Evolutionary conservation across 2,888 invertebrate genomes (phyloP), one percentile per base, ranked within the genome.

Genomic region (Xestobium rufovillosum): DNA sequence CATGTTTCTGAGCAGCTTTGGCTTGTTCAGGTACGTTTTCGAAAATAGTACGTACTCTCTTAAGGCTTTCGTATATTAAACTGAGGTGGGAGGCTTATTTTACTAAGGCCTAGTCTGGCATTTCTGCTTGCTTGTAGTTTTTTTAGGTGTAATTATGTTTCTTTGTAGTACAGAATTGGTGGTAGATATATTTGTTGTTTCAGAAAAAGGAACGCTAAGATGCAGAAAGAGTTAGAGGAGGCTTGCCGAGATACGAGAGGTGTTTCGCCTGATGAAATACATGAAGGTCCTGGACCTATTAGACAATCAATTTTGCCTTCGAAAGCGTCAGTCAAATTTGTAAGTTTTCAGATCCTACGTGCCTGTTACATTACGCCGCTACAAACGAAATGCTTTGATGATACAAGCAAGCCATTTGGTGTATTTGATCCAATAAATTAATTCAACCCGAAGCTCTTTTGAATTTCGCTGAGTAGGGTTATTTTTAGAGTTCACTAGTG

Each of bases 221-320:
- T 95, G 61, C 83, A 87, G 57, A 83, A 85, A 61, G 92, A 95
- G 56, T 67, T 96, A 31, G 90, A 90, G 66, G 94, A 94, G 59
- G 94, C 94, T 12, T 89, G 88, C 45, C 83, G 82, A 58, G 85
- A 86, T 46, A 72, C 72, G 14, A 70, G 76, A 48, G 68, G 70
- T 39, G 64, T 71, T 26, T 70, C 71, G 45, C 63, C 69, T 31
- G 65, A 68, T 14, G 69, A 68, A 45, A 49, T 68, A 34, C 67
- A 66, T 47, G 73, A 74, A 52, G 68, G 67, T 37, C 55, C 43
- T 26, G 62, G 60, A 8, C 54, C 60, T 3, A 42, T 55, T 14
- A 55, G 48, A 26, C 52, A 58, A 26, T 59, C 63, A n/a, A 47
- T 58, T 2, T 67, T 86, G 40, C 87, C 87, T 15, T 76, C 75